These are phyloP conservation scores for Eupsittula cactorum DNA, from an alignment of 2,113 vertebrate genomes.

Conservation along the genomic window DNA sequence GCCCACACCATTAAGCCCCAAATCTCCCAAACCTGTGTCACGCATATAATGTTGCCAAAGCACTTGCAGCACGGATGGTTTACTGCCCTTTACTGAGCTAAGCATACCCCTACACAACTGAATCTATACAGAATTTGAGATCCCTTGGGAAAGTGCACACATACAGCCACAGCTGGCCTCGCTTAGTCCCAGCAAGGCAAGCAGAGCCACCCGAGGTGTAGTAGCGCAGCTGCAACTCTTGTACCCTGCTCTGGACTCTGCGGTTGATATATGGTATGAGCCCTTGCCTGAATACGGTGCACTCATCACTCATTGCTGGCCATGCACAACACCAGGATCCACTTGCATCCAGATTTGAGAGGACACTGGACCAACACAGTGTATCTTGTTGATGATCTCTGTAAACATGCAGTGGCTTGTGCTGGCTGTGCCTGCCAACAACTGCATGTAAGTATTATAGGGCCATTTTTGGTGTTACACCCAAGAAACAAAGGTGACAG, in stretches of 20 bases:
- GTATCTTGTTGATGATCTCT: neutral
- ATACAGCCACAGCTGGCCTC: neutral
- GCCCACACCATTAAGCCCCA: neutral
- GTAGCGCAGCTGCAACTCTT: neutral
- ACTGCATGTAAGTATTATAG: neutral
- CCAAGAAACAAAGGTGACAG: neutral
- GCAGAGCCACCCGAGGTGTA: neutral
- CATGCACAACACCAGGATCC: neutral
- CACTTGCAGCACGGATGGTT: neutral
- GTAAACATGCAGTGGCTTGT: neutral
- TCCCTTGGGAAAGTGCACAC: neutral
- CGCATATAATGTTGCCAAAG: neutral
- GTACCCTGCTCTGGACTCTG: neutral
- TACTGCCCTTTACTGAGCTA: neutral
- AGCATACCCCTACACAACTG: neutral
- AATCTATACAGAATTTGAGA: neutral
- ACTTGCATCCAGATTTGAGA: neutral
- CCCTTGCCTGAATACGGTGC: neutral
- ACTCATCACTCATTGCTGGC: neutral
- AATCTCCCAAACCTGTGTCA: neutral
- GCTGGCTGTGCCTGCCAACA: neutral
- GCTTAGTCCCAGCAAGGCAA: accelerated
- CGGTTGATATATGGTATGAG: accelerated
- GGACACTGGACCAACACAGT: neutral
- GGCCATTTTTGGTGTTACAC: neutral